These are phyloP conservation scores for Silurus lanzhouensis DNA, from an alignment of 2,797 vertebrate genomes.

Conservation along the genomic window DNA sequence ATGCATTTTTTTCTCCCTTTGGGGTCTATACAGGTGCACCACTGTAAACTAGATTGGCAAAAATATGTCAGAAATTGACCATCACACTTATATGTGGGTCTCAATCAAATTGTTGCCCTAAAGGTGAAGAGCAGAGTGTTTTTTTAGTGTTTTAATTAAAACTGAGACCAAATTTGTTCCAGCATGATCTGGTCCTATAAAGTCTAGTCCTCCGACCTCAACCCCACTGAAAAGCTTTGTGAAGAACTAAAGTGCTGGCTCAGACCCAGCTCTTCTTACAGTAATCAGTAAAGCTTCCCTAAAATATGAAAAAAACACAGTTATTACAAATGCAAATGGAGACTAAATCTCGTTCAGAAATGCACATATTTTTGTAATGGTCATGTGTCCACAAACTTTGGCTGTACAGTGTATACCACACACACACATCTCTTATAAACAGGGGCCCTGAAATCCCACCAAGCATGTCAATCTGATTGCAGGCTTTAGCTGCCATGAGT, in stretches of 20 bases:
- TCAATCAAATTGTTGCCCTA: background rate
- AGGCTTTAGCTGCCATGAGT: constrained; percentile 94
- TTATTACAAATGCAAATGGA: background rate
- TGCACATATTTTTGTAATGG: background rate
- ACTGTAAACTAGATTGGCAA: background rate
- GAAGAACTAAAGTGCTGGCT: background rate
- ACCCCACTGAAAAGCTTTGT: background rate
- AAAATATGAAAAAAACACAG: too few relatives aligned
- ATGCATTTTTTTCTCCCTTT: background rate
- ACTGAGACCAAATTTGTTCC: background rate
- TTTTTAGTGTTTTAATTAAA: too few relatives aligned
- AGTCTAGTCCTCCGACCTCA: background rate
- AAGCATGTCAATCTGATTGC: constrained; percentile 42
- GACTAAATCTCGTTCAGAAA: background rate
- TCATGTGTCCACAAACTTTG: background rate
- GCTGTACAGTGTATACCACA: background rate
- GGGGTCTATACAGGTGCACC: background rate
- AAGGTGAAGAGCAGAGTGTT: background rate
- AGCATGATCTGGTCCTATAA: background rate
- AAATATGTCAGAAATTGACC: background rate
- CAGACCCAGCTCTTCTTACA: background rate
- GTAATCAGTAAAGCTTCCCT: background rate
- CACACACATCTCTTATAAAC: background rate
- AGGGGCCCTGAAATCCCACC: background rate
- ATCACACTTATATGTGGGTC: background rate